A percentile compares a stretch with the other conserved stretches of the same genome.
Evolutionary conservation across 2,113 vertebrate genomes (phyloP).

Genomic region (Istiophorus platypterus): DNA sequence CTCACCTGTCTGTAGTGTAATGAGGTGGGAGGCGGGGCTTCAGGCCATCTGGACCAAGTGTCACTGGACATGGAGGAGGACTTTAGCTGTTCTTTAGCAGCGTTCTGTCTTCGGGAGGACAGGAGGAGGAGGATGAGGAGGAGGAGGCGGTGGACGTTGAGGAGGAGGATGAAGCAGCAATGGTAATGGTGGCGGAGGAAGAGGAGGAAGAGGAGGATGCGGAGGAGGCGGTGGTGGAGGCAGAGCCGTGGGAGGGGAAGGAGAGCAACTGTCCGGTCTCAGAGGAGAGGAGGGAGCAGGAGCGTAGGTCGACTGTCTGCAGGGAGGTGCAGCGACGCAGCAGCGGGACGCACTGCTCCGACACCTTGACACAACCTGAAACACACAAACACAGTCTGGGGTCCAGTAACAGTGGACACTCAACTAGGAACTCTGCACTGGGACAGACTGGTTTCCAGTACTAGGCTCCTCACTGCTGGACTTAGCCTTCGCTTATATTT

Average conservation of each 20-base stretch:
- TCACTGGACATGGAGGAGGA: conserved; percentile 27
- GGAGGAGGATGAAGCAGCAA: conserved; percentile 79
- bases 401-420: too few relatives aligned
- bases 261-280: conserved; percentile 88
- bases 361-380: conserved; percentile 86
- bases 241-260: conserved; percentile 75
- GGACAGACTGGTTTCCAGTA: too few relatives aligned
- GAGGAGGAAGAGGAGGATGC: conserved; percentile 74
- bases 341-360: conserved; percentile 89
- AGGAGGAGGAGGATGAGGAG: conserved; percentile 81
- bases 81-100: conserved; percentile 93
- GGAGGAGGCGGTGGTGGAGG: conserved; percentile 72
- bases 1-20: conserved; percentile 65
- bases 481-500: too few relatives aligned
- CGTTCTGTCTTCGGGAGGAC: conserved; percentile 88
- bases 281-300: conserved; percentile 86
- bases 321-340: conserved; percentile 88
- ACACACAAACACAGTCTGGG: neutral
- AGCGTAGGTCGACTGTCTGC: conserved; percentile 89
- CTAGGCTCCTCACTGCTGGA: too few relatives aligned
- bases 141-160: conserved; percentile 58
- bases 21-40: conserved; percentile 40
- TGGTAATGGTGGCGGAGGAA: conserved; percentile 65
- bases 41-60: conserved; percentile 29
- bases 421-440: too few relatives aligned